phyloP scores from a whole-genome alignment of 1,140 invertebrate genomes.

The Acyrthosiphon pisum region DNA sequence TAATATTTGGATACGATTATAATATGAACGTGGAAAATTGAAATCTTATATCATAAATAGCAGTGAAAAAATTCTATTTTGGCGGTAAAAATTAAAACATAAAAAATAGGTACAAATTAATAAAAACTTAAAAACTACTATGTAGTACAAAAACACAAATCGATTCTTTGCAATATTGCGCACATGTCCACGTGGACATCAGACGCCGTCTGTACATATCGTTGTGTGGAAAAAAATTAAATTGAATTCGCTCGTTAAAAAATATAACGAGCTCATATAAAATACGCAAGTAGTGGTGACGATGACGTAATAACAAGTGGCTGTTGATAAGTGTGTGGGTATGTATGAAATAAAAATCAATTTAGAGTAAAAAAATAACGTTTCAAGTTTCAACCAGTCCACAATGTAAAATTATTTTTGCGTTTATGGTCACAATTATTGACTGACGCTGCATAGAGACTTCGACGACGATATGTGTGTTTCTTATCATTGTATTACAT shows the following conservation, averaged over 20 bases:
- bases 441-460: not conserved
- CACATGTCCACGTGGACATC: not conserved
- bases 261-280: not conserved
- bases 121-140: not conserved
- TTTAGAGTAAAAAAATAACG: not conserved
- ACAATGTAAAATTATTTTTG: not conserved
- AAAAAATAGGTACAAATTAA: not conserved
- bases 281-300: not conserved
- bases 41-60: not conserved
- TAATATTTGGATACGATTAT: not conserved
- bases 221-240: not conserved
- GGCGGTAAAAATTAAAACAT: not conserved
- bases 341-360: not conserved
- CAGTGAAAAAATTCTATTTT: not conserved
- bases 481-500: not conserved
- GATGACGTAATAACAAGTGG: not conserved
- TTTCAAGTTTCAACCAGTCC: not conserved
- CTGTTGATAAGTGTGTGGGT: constrained; percentile 24
- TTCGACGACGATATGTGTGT: not conserved
- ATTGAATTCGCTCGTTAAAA: not conserved
- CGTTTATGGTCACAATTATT: constrained; percentile 28
- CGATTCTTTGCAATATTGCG: not conserved
- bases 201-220: not conserved
- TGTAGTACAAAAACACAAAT: not conserved
- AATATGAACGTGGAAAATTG: not conserved